Conservation (phyloP, 2,113 vertebrate genomes). For the Chrysochloris asiatica region DNA sequence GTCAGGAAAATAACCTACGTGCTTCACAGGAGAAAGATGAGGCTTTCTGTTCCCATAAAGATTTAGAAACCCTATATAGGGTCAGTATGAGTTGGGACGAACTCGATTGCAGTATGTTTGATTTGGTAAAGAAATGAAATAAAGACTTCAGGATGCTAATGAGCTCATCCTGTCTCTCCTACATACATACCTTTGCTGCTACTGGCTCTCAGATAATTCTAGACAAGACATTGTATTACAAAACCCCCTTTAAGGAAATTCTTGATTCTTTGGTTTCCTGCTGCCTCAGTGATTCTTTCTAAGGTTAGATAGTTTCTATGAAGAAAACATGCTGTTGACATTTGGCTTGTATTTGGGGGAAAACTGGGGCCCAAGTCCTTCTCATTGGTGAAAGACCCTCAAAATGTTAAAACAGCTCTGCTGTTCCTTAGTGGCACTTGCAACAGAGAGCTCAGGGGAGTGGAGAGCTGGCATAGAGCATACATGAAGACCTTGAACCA, state of each 20-base stretch:
- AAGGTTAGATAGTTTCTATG: not conserved
- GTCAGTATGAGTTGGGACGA: too few species aligned
- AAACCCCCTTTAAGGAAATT: not conserved
- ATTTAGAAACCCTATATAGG: too few species aligned
- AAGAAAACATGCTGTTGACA: not conserved
- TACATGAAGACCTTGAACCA: not conserved
- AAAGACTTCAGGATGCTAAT: not conserved
- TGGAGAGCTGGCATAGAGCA: fast-evolving
- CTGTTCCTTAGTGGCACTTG: not conserved
- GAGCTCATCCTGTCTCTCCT: not conserved
- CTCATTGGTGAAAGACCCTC: not conserved
- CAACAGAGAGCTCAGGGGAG: not conserved
- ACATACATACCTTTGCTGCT: fast-evolving
- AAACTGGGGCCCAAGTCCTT: not conserved
- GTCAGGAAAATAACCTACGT: not conserved
- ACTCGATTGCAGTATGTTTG: too few species aligned
- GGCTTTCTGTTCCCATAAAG: too few species aligned
- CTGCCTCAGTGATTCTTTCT: not conserved
- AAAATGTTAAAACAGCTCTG: not conserved
- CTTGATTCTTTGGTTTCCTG: not conserved
- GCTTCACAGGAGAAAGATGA: too few species aligned
- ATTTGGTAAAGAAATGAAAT: not conserved
- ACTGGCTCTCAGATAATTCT: not conserved
- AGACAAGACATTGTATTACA: not conserved
- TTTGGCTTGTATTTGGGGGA: not conserved